These are phyloP conservation scores for Galerucella pusilla DNA, from an alignment of 2,888 invertebrate genomes.

Conservation along the genomic window DNA sequence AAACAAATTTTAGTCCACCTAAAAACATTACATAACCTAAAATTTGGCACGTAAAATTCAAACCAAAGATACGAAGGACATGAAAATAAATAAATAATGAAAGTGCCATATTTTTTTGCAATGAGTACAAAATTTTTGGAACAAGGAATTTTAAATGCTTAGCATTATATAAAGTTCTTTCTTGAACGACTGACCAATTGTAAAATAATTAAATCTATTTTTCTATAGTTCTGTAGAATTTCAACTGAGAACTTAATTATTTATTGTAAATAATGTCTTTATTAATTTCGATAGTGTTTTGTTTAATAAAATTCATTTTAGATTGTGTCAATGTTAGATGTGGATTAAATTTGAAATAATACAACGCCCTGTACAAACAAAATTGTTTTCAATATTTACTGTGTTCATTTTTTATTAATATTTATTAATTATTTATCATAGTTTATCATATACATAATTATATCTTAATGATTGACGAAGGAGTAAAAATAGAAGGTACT, in stretches of 20 bases:
- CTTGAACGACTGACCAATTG: neutral
- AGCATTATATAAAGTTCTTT: neutral
- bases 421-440: conserved; percentile 50
- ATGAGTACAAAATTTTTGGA: neutral
- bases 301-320: neutral
- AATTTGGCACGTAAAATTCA: neutral
- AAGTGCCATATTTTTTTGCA: neutral
- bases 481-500: conserved; percentile 20
- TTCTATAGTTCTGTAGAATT: neutral
- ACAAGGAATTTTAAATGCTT: neutral
- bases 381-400: conserved; percentile 47
- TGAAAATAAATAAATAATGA: neutral
- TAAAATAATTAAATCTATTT: neutral
- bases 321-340: neutral
- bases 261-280: neutral
- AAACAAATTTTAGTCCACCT: neutral
- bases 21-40: neutral
- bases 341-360: neutral
- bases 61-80: neutral
- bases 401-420: conserved; percentile 51
- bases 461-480: conserved; percentile 32
- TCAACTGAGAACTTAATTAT: neutral
- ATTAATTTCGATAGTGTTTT: neutral
- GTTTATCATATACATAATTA: conserved; percentile 43
- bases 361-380: conserved; percentile 21